These are phyloP conservation scores for Calycopis cecrops DNA, from an alignment of 1,140 invertebrate species.

Conservation along the genomic window DNA sequence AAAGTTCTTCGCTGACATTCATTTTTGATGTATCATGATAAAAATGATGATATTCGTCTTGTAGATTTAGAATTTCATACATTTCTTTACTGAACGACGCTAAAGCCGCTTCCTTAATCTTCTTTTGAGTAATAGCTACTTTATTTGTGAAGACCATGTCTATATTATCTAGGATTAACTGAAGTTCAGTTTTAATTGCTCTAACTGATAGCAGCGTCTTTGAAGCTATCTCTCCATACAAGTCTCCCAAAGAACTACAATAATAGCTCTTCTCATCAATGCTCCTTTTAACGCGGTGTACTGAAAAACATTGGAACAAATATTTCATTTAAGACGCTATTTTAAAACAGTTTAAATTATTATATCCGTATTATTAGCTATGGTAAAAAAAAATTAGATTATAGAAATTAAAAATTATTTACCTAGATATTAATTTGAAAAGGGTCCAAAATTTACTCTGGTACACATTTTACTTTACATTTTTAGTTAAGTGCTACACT, in stretches of 20 bases:
- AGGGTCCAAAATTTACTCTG: too few species aligned
- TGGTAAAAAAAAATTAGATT: too few species aligned
- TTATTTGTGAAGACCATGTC: constrained; percentile 22
- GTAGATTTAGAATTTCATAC: constrained; percentile 39
- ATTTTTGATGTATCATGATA: constrained; percentile 20
- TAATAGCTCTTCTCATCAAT: constrained; percentile 18
- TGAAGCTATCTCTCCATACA: constrained; percentile 24
- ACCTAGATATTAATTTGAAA: too few species aligned
- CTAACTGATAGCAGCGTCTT: constrained; percentile 22
- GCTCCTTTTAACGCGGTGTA: constrained; percentile 19
- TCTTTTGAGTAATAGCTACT: constrained; percentile 24
- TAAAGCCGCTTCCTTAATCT: constrained; percentile 33
- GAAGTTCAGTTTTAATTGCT: constrained; percentile 6
- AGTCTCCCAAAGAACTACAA: constrained; percentile 31
- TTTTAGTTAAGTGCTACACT: too few species aligned
- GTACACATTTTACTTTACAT: too few species aligned
- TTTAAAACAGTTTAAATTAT: neutral
- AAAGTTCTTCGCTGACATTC: constrained; percentile 15
- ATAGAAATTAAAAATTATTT: too few species aligned
- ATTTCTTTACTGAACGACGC: constrained; percentile 33
- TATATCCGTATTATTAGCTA: too few species aligned
- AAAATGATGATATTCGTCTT: constrained; percentile 41
- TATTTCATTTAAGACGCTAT: constrained; percentile 8
- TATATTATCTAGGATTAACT: constrained; percentile 11
- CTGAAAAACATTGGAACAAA: constrained; percentile 16